These are phyloP conservation scores for Coryphaenoides rupestris DNA, from an alignment of 2,113 vertebrate species.

Conservation along the genomic window DNA sequence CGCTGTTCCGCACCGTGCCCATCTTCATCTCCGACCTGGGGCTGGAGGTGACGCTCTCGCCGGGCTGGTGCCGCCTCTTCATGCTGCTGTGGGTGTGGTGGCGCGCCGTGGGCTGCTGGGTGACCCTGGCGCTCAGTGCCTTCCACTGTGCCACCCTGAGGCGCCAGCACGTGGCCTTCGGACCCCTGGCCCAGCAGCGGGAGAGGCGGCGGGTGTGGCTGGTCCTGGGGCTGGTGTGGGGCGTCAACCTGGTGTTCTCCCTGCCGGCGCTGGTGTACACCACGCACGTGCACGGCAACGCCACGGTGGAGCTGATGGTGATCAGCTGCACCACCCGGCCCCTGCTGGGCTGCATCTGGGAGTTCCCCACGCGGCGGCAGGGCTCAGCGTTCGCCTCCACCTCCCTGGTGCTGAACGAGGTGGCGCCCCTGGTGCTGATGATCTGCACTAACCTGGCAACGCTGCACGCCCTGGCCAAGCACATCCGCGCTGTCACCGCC, in stretches of 20 bases:
- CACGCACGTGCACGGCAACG: slow-evolving; percentile 61
- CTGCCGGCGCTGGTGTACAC: slow-evolving; percentile 66
- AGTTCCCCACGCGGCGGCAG: slow-evolving; percentile 64
- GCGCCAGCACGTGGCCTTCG: slow-evolving; percentile 50
- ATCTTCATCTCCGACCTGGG: slow-evolving; percentile 77
- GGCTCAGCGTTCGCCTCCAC: slow-evolving; percentile 66
- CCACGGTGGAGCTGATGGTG: slow-evolving; percentile 74
- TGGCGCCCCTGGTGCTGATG: slow-evolving; percentile 72
- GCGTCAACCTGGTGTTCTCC: slow-evolving; percentile 65
- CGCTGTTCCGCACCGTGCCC: slow-evolving; percentile 74
- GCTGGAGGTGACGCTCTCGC: slow-evolving; percentile 61
- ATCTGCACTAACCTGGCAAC: slow-evolving; percentile 68
- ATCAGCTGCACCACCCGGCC: slow-evolving; percentile 77
- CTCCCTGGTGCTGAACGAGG: slow-evolving; percentile 73
- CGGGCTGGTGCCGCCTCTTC: slow-evolving; percentile 71
- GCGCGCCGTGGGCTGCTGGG: slow-evolving; percentile 75
- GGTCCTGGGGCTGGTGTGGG: slow-evolving; percentile 66
- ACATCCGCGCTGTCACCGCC: slow-evolving; percentile 65
- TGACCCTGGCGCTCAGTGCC: slow-evolving; percentile 72
- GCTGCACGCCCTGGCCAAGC: slow-evolving; percentile 66
- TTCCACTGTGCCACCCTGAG: slow-evolving; percentile 73
- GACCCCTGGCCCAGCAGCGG: slow-evolving; percentile 48
- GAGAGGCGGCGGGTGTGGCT: slow-evolving; percentile 60
- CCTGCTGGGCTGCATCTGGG: slow-evolving; percentile 75
- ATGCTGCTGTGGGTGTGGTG: slow-evolving; percentile 82